Base-by-base conservation (phyloP, 2,888 invertebrate genomes). In the Troides helena region DNA sequence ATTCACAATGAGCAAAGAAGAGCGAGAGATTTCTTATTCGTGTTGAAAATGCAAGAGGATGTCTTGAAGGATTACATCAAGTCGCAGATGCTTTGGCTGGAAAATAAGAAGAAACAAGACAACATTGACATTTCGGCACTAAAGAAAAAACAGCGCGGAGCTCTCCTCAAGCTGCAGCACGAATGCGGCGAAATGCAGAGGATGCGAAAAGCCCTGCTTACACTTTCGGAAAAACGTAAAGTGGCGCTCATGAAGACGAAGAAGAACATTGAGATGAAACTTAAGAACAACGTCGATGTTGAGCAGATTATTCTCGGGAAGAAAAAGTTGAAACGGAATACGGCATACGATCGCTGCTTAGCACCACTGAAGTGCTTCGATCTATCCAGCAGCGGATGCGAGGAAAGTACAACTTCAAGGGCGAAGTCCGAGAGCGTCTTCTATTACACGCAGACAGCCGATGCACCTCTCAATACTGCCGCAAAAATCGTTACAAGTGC, bases 131-230 rank as follows among this genome's bases (percentile, higher is more conserved):
- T 90, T 72, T 86, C 92, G 0, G 88, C 94, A 12, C 90, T 95
- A 21, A 94, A 94, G 77, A 95, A 95, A 78, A 95, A 95, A 74
- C 95, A 95, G 80, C 89, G 95, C 62, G 95, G 94, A 1, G 89
- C 95, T 21, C 83, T 95, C 67, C 84, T 95, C 58, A 94, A 94
- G 78, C 85, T 95, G 50, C 94, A 95, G 72, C 94, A 95, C 79
- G 95, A 95, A 78, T 94, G 95, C 81, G 95, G 95, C 63, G 95
- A 95, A 83, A 95, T 95, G 90, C 93, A 94, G 78, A 91, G 94
- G 77, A 92, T 92, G 89, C 85, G 91, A 6, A 91, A 89, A 75
- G 89, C 91, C 7, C 76, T 92, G 21, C 79, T 92, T 43, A 81
- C 90, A 5, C 82, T 90, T 64, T 90, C 91, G 1, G 91, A 92